phyloP scores from a whole-genome alignment of 2,113 vertebrate species.

The Coregonus clupeaformis region DNA sequence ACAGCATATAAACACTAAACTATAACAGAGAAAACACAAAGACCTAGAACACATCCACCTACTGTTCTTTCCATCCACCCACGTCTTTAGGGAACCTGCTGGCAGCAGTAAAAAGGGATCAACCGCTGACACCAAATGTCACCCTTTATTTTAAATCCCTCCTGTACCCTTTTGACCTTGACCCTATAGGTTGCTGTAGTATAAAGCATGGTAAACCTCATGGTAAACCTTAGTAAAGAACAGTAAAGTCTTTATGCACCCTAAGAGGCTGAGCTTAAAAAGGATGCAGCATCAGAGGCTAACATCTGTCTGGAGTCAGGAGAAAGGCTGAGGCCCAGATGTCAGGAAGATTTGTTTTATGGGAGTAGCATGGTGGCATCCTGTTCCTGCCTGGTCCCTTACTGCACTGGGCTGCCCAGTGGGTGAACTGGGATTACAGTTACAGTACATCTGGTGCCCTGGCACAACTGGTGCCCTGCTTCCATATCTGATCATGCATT shows the following conservation, averaged over 20 bases:
- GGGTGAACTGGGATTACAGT: conserved; percentile 60
- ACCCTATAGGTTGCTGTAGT: background rate
- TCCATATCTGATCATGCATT: too few relatives aligned
- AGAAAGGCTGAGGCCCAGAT: conserved; percentile 71
- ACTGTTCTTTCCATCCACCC: too few relatives aligned
- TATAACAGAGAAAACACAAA: too few relatives aligned
- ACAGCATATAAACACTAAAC: too few relatives aligned
- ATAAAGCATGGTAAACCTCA: background rate
- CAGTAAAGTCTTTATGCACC: too few relatives aligned
- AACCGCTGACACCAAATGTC: background rate
- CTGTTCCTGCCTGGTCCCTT: conserved; percentile 45
- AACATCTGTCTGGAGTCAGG: conserved; percentile 67
- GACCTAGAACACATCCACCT: too few relatives aligned
- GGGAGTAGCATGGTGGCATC: conserved; percentile 30
- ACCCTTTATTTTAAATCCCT: background rate
- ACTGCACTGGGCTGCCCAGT: conserved; percentile 58
- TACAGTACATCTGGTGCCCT: background rate
- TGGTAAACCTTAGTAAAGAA: conserved; percentile 30
- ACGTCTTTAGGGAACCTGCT: too few relatives aligned
- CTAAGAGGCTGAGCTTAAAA: conserved; percentile 44
- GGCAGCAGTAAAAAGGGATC: too few relatives aligned
- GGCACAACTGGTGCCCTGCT: too few relatives aligned
- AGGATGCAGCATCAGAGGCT: conserved; percentile 19
- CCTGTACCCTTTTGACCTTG: background rate
- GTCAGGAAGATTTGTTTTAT: conserved; percentile 69